Base-by-base conservation (phyloP, 1,140 invertebrate species). In the Ips nitidus region DNA sequence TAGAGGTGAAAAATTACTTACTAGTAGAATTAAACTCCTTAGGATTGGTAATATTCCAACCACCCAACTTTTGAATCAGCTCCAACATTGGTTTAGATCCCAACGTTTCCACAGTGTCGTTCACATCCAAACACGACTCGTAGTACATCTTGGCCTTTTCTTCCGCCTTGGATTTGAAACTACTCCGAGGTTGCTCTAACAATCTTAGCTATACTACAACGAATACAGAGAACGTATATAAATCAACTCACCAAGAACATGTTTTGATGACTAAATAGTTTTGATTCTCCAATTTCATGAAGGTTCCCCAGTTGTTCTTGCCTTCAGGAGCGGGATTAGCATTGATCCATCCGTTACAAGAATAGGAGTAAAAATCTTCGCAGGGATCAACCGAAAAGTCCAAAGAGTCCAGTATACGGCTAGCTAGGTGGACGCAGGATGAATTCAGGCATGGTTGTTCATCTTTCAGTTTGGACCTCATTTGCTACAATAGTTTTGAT, bases 281-380 rank as follows among this genome's bases (percentile, higher is more conserved):
- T 76, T 95, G 89, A 76, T 97, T 90, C 79, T 95, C 94, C 52
- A 98, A 84, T 80, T 97, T 95, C 52, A 90, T 91, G 80, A 98
- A 98, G n/a, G 94, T 96, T 36, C 93, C 93, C 95, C 95, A 98
- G 59, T 89, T 90, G n/a, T 91, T 91, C 78, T 94, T 92, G n/a
- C 89, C 92, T 80, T 92, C 91, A 0, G 96, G 96, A 69, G 97
- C 93, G 0, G 94, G 94, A 82, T 98, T 97, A 56, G 90, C 89
- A 75, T 89, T 89, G 39, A 96, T 89, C 95, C 95, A 98, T 1
- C 92, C 91, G 8, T 95, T 95, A 78, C 97, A 98, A 0, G 96
- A 88, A 81, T 93, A 98, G 63, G 92, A 85, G 81, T 98, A 99
- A 82, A 98, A 99, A 81, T 99, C 94, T 4, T 94, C 86, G 80